A percentile compares a stretch with the other conserved stretches of the same genome.
phyloP scores from a whole-genome alignment of 1,140 invertebrate genomes.

The Marisa cornuarietis region DNA sequence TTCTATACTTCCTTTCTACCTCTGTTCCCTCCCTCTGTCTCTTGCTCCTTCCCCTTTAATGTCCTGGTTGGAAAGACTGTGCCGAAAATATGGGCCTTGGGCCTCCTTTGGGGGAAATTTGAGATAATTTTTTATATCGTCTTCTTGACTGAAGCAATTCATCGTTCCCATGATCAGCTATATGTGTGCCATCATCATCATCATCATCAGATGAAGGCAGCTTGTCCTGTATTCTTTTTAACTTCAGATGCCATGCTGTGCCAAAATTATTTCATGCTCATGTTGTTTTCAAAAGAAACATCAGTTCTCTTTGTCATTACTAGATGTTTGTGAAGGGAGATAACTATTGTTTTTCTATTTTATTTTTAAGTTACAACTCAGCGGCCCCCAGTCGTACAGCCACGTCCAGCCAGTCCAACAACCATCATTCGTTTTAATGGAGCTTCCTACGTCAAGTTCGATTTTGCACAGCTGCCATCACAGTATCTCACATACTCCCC shows the following conservation, averaged over 20 bases:
- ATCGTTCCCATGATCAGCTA: neutral
- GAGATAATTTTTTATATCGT: neutral
- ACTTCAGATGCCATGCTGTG: neutral
- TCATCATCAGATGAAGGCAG: neutral
- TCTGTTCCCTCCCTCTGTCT: constrained; percentile 5
- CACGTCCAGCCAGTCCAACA: neutral
- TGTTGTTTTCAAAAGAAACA: too few relatives aligned
- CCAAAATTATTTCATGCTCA: too few relatives aligned
- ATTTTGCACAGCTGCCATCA: constrained; percentile 30
- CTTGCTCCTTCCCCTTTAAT: neutral
- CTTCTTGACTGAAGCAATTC: neutral
- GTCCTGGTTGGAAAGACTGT: neutral
- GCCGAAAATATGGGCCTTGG: neutral
- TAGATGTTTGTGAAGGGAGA: neutral
- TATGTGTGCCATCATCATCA: neutral
- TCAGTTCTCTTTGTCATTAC: too few relatives aligned
- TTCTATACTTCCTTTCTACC: neutral
- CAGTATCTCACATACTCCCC: constrained; percentile 28
- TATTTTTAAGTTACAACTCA: constrained; percentile 15
- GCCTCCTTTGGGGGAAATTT: too few relatives aligned
- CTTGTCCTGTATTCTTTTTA: too few relatives aligned
- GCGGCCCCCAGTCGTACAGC: constrained; percentile 1
- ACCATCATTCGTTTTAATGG: constrained; percentile 47
- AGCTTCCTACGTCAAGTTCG: constrained; percentile 38
- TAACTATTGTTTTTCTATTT: neutral